Evolutionary conservation across 2,888 invertebrate species (phyloP).

Genomic region (Lasioglossum zephyrum): DNA sequence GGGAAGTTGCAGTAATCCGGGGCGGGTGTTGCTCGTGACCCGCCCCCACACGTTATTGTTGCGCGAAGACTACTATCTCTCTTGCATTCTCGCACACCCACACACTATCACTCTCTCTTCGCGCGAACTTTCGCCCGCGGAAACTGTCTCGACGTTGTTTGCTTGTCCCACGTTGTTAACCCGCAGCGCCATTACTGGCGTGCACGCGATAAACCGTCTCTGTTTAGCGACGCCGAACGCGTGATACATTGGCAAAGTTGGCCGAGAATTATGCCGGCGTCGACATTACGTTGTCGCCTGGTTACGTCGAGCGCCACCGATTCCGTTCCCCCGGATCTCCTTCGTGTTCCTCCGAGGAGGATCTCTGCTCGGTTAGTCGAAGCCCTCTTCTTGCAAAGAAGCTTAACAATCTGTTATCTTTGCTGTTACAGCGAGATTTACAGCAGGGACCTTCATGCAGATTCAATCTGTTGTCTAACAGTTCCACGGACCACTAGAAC

Average conservation of each 20-base stretch:
- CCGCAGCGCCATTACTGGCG: background rate
- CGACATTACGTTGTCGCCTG: background rate
- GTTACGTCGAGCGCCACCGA: slow-evolving; percentile 1
- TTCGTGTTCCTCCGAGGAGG: background rate
- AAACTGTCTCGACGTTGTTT: slow-evolving; percentile 27
- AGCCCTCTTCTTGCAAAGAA: background rate
- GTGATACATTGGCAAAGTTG: slow-evolving; percentile 15
- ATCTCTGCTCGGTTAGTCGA: background rate
- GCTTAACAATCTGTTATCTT: background rate
- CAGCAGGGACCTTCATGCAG: background rate
- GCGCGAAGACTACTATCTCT: background rate
- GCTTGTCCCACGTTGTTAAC: slow-evolving; percentile 23
- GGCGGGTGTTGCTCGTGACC: background rate
- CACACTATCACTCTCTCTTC: background rate
- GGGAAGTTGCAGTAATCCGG: slow-evolving; percentile 65
- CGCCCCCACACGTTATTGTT: slow-evolving; percentile 24
- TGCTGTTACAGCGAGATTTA: background rate
- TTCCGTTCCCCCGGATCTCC: background rate
- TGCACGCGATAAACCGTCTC: background rate
- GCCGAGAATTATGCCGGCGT: slow-evolving; percentile 3
- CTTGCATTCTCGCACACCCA: background rate
- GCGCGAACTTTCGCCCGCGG: slow-evolving; percentile 18
- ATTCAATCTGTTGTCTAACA: background rate
- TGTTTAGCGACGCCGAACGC: slow-evolving; percentile 20
- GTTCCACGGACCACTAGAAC: background rate